Base-by-base conservation (phyloP, 2,797 vertebrate species). In the Ctenopoma multispine region DNA sequence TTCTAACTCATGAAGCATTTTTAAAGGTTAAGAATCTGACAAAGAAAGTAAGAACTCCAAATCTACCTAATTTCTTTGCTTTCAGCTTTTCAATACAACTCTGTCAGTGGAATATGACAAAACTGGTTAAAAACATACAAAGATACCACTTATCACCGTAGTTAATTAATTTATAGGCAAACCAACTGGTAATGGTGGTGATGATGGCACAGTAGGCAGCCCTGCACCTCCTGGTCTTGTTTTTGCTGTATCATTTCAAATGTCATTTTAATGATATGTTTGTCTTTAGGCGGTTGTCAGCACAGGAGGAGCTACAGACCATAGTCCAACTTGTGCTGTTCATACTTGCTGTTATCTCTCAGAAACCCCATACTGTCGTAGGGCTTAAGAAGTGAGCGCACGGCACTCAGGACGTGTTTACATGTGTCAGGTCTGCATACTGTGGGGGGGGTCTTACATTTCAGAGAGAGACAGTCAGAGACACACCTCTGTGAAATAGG, bases 401-500 rank as follows among this genome's bases (percentile, higher is more conserved):
- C 41, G 43, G 13, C 44, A 1, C 46, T 69, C n/a, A 7, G 12
- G 53, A 57, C 13, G 6, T 69, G 58, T 73, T 73, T 58, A 61
- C n/a, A 29, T 51, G 34, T 1, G 5, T 3, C 29, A 34, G 10
- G 31, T 27, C n/a, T 43, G 38, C 79, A 73, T 50, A 48, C 43
- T 8, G 13, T 15, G 18, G 10, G 31, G 31, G 59, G 31, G 31
- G 59, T 72, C 43, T 34, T 55, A n/a, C 63, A 55, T 20, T n/a
- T n/a, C 44, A n/a, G 40, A 51, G 11, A 50, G 18, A n/a, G 40
- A 51, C 9, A 50, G 18, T 15, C 15, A 1, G 21, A 47, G 15
- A 61, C 46, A 12, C 10, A 60, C 69, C 60, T 56, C 40, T 48
- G 70, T 63, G 57, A 72, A 80, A 80, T 18, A 27, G 41, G 50